A percentile compares a stretch with the other conserved stretches of the same genome.
Conservation (phyloP, 2,888 invertebrate species). For the Lampropteryx suffumata region DNA sequence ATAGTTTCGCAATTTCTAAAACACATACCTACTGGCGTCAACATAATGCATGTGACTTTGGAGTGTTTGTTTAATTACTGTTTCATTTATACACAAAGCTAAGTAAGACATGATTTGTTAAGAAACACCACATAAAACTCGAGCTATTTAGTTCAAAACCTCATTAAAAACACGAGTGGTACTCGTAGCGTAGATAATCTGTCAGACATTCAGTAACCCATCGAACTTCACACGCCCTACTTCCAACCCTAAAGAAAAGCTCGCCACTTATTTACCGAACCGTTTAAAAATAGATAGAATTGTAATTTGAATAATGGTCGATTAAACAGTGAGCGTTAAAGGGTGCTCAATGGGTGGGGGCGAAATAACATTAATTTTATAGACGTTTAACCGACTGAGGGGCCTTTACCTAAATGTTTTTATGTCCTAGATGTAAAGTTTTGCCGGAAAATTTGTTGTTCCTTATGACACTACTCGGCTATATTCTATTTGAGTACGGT, state of each 20-base stretch:
- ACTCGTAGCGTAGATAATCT: neutral
- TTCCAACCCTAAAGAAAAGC: constrained; percentile 12
- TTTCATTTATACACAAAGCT: too few species aligned
- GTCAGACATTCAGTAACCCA: neutral
- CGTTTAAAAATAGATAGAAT: constrained; percentile 38
- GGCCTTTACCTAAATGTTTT: constrained; percentile 26
- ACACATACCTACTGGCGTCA: too few species aligned
- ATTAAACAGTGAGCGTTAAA: constrained; percentile 42
- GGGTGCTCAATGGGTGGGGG: constrained; percentile 23
- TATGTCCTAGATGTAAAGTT: constrained; percentile 19
- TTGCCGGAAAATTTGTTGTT: constrained; percentile 1
- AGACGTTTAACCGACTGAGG: constrained; percentile 45
- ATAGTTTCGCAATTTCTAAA: too few species aligned
- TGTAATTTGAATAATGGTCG: constrained; percentile 57
- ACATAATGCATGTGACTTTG: too few species aligned
- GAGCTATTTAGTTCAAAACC: too few species aligned
- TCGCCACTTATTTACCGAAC: constrained; percentile 30
- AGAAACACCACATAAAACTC: too few species aligned
- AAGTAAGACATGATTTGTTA: too few species aligned
- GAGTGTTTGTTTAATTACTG: too few species aligned
- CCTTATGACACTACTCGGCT: neutral
- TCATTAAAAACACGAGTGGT: neutral
- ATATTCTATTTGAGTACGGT: too few species aligned
- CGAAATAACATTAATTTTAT: constrained; percentile 51
- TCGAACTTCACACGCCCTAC: constrained; percentile 7